These are phyloP conservation scores for Marronus borbonicus DNA, from an alignment of 2,888 invertebrate genomes.

Conservation along the genomic window DNA sequence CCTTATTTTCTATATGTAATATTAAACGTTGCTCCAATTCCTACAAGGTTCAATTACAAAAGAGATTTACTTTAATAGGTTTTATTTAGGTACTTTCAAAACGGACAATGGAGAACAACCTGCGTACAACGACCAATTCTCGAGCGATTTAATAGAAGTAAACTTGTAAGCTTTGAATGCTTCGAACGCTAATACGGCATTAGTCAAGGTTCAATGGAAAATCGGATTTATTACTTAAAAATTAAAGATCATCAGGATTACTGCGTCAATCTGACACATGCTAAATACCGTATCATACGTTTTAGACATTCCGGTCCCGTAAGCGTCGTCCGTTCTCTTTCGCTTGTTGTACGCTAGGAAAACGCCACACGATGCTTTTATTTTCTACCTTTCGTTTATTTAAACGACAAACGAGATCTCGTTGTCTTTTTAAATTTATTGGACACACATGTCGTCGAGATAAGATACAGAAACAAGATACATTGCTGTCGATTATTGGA, in stretches of 20 bases:
- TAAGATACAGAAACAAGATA: slow-evolving; percentile 48
- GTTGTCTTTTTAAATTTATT: slow-evolving; percentile 50
- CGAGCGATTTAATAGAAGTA: neutral
- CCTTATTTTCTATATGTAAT: no score
- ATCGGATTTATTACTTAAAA: slow-evolving; percentile 43
- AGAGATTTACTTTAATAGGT: neutral
- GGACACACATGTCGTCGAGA: slow-evolving; percentile 43
- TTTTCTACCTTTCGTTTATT: slow-evolving; percentile 32
- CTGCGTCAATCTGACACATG: slow-evolving; percentile 54
- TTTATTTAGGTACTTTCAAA: neutral
- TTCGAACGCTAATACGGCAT: neutral
- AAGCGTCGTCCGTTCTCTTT: slow-evolving; percentile 7
- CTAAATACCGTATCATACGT: slow-evolving; percentile 51
- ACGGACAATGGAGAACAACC: neutral
- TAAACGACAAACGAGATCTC: slow-evolving; percentile 37
- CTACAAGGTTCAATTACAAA: neutral
- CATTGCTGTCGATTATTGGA: slow-evolving; percentile 37
- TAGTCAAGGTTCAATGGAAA: slow-evolving; percentile 18
- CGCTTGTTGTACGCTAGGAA: neutral
- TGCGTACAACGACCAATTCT: neutral
- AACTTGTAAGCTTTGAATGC: neutral
- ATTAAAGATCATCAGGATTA: slow-evolving; percentile 50
- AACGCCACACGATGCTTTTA: neutral
- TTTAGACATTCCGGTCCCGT: slow-evolving; percentile 7
- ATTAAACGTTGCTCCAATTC: neutral